A percentile compares a stretch with the other conserved stretches of the same genome.
phyloP scores from a whole-genome alignment of 2,797 vertebrate genomes.

The Melopsittacus undulatus region DNA sequence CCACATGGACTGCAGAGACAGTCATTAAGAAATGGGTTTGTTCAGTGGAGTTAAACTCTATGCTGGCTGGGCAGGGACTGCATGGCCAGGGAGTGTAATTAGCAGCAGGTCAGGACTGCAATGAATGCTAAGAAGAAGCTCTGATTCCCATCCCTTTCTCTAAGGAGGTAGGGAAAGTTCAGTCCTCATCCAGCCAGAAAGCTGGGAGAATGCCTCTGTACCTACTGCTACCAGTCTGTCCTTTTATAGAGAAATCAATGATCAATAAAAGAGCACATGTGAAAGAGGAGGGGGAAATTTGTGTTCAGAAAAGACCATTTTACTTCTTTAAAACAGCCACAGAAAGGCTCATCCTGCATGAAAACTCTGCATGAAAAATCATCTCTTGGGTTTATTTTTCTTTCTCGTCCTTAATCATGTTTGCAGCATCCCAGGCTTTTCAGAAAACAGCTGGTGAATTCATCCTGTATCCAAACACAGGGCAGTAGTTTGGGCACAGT shows the following conservation, averaged over 20 bases:
- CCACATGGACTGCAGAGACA: not conserved
- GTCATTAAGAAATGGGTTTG: not conserved
- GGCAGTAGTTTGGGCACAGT: not conserved
- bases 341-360: not conserved
- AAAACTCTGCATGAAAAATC: too few species aligned
- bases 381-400: not conserved
- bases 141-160: not conserved
- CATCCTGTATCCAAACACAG: not conserved
- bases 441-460: not conserved
- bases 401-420: not conserved
- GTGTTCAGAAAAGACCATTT: not conserved
- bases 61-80: not conserved
- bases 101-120: not conserved
- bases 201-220: not conserved
- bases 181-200: not conserved
- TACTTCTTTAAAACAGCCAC: not conserved
- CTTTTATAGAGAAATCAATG: not conserved
- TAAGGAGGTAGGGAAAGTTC: not conserved
- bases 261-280: not conserved
- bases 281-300: not conserved
- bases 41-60: fast-evolving
- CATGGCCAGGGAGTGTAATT: not conserved
- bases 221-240: not conserved
- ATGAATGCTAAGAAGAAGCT: not conserved
- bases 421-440: not conserved